Conservation (phyloP, 2,888 invertebrate genomes). For the Rhopalosiphum nymphaeae region DNA sequence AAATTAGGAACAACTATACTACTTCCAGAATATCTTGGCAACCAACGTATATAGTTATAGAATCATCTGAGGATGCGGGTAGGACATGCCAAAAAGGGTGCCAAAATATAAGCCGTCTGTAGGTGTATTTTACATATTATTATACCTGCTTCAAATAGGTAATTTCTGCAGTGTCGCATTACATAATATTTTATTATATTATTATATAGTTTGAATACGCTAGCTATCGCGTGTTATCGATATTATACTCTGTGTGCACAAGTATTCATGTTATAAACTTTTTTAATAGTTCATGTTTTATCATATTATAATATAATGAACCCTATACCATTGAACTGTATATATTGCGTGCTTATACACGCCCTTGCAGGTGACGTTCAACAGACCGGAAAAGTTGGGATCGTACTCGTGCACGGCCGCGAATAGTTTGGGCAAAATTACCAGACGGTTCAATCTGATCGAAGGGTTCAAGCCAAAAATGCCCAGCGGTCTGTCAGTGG, state of each 20-base stretch:
- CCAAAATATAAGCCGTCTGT: neutral
- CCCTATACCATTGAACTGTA: neutral
- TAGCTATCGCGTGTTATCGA: neutral
- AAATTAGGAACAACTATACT: neutral
- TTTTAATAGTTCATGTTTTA: neutral
- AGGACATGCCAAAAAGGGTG: neutral
- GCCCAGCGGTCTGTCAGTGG: conserved; percentile 28
- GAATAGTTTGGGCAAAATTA: conserved; percentile 42
- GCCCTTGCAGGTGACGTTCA: conserved; percentile 51
- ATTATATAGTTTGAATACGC: neutral
- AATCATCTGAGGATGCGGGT: neutral
- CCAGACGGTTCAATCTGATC: conserved; percentile 44
- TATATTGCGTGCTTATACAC: neutral
- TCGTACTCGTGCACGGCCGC: conserved; percentile 40
- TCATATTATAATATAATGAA: neutral
- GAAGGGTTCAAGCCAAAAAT: conserved; percentile 57
- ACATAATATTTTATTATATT: neutral
- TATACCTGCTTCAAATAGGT: neutral
- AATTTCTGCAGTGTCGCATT: neutral
- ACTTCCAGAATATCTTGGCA: neutral
- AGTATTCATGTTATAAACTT: neutral
- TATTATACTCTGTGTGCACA: neutral
- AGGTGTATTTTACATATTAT: neutral
- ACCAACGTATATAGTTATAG: neutral
- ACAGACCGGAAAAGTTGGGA: conserved; percentile 40